phyloP scores from a whole-genome alignment of 2,113 vertebrate species.

The Lepidothrix coronata region DNA sequence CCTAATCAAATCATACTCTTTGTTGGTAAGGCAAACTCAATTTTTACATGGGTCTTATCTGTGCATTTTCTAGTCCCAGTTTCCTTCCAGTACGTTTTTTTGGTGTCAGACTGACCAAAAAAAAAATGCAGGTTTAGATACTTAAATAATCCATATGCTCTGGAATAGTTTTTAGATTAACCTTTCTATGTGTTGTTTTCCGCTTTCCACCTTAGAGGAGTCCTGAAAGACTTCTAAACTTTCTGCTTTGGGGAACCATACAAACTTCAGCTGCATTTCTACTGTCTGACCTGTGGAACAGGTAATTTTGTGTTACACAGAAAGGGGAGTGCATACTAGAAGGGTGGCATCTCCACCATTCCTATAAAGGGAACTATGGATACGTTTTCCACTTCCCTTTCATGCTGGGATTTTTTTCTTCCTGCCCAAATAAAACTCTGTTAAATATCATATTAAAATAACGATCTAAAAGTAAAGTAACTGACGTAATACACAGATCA shows the following conservation, averaged over 20 bases:
- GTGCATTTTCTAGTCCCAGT: not conserved
- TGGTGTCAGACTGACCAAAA: not conserved
- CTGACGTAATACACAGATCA: not conserved
- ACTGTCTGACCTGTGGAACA: too few relatives aligned
- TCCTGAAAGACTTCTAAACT: too few relatives aligned
- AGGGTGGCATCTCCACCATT: not conserved
- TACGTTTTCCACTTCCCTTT: fast-evolving
- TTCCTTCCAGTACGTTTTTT: not conserved
- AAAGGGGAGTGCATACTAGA: not conserved
- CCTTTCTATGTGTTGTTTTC: not conserved
- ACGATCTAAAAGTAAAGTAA: not conserved
- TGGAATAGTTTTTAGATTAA: not conserved
- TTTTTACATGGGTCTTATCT: not conserved
- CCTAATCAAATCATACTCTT: not conserved
- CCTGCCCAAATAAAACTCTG: not conserved
- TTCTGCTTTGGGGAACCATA: not conserved
- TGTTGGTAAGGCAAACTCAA: not conserved
- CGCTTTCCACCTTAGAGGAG: not conserved
- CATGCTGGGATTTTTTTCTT: not conserved
- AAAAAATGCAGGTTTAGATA: not conserved
- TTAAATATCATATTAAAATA: not conserved
- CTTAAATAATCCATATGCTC: not conserved
- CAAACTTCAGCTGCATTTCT: fast-evolving
- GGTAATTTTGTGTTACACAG: not conserved
- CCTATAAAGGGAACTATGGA: not conserved